Conservation (phyloP, 2,797 vertebrate species). For the Tenualosa ilisha region DNA sequence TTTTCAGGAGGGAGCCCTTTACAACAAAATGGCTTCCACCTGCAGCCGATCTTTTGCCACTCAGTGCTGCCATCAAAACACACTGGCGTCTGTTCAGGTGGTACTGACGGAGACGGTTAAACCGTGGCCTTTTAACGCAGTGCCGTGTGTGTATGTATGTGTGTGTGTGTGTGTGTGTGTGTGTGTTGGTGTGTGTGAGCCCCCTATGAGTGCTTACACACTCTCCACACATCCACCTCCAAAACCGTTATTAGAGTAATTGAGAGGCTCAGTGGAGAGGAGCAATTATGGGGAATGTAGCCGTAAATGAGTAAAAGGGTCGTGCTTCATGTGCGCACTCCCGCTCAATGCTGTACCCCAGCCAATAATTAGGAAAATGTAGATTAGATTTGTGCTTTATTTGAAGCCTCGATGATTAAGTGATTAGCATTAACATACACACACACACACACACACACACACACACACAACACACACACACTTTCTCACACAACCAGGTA, state of each 20-base stretch:
- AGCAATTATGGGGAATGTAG: background rate
- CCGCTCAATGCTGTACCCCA: background rate
- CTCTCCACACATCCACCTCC: background rate
- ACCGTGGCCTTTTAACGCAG: background rate
- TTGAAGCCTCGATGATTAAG: background rate
- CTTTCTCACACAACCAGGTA: background rate
- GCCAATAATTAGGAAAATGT: background rate
- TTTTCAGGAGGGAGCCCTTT: background rate
- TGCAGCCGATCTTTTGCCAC: slow-evolving; percentile 10
- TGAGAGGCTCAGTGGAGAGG: slow-evolving; percentile 18
- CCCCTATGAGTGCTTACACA: background rate
- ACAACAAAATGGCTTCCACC: slow-evolving; percentile 19
- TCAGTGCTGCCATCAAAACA: slow-evolving; percentile 11
- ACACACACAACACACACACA: slow-evolving; percentile 23
- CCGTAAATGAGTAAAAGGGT: background rate
- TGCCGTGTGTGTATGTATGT: slow-evolving; percentile 22
- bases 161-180: slow-evolving; percentile 9
- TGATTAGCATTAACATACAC: slow-evolving; percentile 9
- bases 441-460: slow-evolving; percentile 5
- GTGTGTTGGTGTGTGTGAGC: background rate
- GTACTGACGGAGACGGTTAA: background rate
- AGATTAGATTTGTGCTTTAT: slow-evolving; percentile 1
- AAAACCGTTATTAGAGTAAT: slow-evolving; percentile 7
- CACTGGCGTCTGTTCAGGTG: background rate
- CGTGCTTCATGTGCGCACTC: background rate